Base-by-base conservation (phyloP, 2,797 vertebrate genomes). In the Uromys caudimaculatus region DNA sequence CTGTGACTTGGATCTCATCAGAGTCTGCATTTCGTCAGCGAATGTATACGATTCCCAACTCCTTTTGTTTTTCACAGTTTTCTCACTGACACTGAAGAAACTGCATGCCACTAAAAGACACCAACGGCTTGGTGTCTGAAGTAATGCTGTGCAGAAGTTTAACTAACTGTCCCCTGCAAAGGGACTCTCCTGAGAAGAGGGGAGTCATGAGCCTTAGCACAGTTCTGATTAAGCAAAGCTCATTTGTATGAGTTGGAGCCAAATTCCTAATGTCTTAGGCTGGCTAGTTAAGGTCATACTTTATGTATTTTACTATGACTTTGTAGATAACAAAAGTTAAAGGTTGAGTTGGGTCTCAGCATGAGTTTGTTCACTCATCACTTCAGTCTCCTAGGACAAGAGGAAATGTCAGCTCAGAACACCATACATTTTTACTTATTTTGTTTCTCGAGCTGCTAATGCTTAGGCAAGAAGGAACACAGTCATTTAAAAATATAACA, bases 281-380 rank as follows among this genome's bases (percentile, higher is more conserved):
- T 87, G 75, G 27, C 29, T 27, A 83, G n/a, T 16, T 73, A n/a
- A 19, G 21, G n/a, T 75, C 69, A 29, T 56, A 38, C 14, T 89
- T 82, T 75, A 58, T n/a, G 73, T 91, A 11, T 92, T 96, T 75
- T 82, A 84, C 29, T 58, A 64, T 56, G 93, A n/a, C 13, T 50
- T 77, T 79, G 76, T 87, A 29, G 54, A 76, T 79, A 86, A 19
- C 92, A 93, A 75, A 64, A 17, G 71, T 44, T 64, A 81, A 69
- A 64, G 71, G 54, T 23, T 62, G 75, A 93, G 7, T 69, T 35
- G 3, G 6, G 5, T 88, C 44, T 93, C 77, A 3, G 44, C 50
- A 35, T 58, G 88, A 85, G 77, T 73, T 86, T 94, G 56, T 78
- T 95, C 87, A 27, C 44, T 93, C 50, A 35, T 83, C 1, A 17